Evolutionary conservation across 2,797 vertebrate species (phyloP).

Genomic region (Enteromius trimaculatus): DNA sequence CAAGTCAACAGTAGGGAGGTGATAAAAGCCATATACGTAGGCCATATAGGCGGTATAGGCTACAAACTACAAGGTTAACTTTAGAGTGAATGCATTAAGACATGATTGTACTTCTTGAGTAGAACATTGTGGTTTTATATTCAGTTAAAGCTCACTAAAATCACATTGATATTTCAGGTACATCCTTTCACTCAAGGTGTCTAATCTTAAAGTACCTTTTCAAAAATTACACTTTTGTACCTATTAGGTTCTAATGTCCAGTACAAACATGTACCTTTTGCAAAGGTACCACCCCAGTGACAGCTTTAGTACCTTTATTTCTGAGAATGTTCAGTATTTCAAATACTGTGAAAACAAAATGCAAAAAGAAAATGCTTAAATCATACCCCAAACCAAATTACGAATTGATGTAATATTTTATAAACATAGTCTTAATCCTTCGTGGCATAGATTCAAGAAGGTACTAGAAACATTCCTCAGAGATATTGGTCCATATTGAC

Average conservation of each 20-base stretch:
- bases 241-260: too few relatives aligned
- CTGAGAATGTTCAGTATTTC: neutral
- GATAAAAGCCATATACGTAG: neutral
- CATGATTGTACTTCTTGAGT: neutral
- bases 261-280: too few relatives aligned
- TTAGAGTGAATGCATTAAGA: neutral
- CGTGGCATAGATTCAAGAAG: too few relatives aligned
- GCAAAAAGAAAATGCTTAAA: neutral
- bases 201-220: slow-evolving; percentile 20
- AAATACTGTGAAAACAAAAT: neutral
- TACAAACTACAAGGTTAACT: slow-evolving; percentile 14
- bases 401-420: neutral
- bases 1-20: slow-evolving; percentile 15
- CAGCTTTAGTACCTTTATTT: too few relatives aligned
- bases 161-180: slow-evolving; percentile 16
- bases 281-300: too few relatives aligned
- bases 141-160: neutral
- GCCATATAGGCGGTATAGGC: neutral
- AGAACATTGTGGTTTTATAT: slow-evolving; percentile 6
- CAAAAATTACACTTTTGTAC: too few relatives aligned
- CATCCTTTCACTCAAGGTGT: slow-evolving; percentile 4
- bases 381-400: neutral
- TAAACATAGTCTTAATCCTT: neutral
- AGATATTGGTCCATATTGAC: too few relatives aligned
- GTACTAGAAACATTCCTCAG: too few relatives aligned